phyloP scores from a whole-genome alignment of 2,888 invertebrate species.

The Drosophila mercatorum region DNA sequence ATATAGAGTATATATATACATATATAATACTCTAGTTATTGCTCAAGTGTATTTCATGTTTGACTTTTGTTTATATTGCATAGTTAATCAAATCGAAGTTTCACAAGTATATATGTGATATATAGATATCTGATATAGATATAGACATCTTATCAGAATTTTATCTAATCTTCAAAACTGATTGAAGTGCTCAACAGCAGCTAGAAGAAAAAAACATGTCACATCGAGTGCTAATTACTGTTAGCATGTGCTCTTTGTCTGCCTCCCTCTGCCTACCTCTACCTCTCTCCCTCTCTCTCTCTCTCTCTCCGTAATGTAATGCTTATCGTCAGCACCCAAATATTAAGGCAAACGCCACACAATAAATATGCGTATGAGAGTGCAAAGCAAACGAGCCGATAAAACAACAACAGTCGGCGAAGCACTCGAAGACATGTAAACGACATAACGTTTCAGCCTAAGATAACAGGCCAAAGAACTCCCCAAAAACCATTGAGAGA shows the following conservation, averaged over 20 bases:
- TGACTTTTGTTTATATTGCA: not conserved
- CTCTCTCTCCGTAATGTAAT: slow-evolving; percentile 3
- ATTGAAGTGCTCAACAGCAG: slow-evolving; percentile 14
- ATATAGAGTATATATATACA: not conserved
- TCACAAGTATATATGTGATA: no score
- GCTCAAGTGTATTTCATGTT: slow-evolving; percentile 8
- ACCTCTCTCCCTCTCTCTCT: not conserved
- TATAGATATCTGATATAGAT: not conserved
- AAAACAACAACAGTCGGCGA: slow-evolving; percentile 24
- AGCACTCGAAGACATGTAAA: slow-evolving; percentile 34
- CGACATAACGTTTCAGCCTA: slow-evolving; percentile 20
- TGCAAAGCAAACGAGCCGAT: slow-evolving; percentile 15
- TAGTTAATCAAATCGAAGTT: not conserved
- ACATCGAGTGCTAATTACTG: slow-evolving; percentile 41
- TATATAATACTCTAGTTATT: not conserved
- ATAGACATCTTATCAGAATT: slow-evolving; percentile 8
- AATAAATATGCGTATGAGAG: slow-evolving; percentile 5
- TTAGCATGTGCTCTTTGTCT: slow-evolving; percentile 1
- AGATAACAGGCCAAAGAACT: slow-evolving; percentile 22
- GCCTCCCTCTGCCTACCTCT: not conserved
- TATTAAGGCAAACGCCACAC: slow-evolving; percentile 21
- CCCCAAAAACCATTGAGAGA: slow-evolving; percentile 13
- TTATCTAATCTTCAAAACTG: slow-evolving; percentile 28
- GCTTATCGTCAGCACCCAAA: slow-evolving; percentile 41
- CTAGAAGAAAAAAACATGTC: slow-evolving; percentile 3